phyloP scores from a whole-genome alignment of 1,140 invertebrate genomes.

The Grapholita molesta region DNA sequence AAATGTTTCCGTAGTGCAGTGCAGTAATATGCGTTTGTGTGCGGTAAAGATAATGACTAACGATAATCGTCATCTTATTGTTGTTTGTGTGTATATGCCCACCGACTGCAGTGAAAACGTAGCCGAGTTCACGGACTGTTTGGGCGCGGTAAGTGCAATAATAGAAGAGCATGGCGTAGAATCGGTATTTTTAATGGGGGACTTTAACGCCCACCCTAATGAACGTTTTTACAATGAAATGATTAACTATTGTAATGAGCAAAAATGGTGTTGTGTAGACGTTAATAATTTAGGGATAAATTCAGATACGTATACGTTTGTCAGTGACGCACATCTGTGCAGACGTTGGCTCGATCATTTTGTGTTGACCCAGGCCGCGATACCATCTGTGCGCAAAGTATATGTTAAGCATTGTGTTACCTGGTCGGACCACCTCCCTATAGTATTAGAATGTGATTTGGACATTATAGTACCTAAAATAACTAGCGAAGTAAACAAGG shows the following conservation, averaged over 20 bases:
- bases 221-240: background rate
- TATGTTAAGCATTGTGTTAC: background rate
- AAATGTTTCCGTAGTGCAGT: background rate
- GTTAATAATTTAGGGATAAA: background rate
- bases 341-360: slow-evolving; percentile 10
- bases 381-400: background rate
- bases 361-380: background rate
- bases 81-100: background rate
- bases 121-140: background rate
- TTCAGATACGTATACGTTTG: background rate
- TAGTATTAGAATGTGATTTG: background rate
- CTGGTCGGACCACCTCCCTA: slow-evolving; percentile 16
- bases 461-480: background rate
- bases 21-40: background rate
- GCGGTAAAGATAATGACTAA: background rate
- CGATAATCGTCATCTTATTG: background rate
- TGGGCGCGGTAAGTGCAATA: background rate
- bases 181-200: background rate
- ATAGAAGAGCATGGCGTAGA: background rate
- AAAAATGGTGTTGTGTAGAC: background rate
- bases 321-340: background rate
- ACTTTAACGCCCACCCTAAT: slow-evolving; percentile 13
- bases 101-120: background rate
- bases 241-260: background rate
- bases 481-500: background rate